Base-by-base conservation (phyloP, 2,797 vertebrate species). In the Arnoldichthys spilopterus region DNA sequence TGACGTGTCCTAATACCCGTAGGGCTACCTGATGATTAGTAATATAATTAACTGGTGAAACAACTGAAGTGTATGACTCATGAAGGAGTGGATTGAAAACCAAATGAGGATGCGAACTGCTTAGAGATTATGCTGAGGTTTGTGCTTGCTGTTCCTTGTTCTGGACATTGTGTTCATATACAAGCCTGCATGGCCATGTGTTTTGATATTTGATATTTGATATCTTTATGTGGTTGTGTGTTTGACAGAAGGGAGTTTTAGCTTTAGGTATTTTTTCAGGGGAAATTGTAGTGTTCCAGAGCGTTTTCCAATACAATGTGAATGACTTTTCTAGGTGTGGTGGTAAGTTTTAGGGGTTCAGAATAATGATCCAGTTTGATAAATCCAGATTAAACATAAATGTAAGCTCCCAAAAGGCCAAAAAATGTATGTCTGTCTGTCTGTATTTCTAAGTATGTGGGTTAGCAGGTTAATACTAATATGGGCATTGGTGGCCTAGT, bases 141-240 rank as follows among this genome's bases (percentile, higher is more conserved):
- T 43, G 16, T 54, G 20, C 6, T 72, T 72, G 28, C 30, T 73
- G 75, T 70, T 83, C 70, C 69, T 54, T 6, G 43, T 74, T 78
- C 22, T 54, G 15, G 12, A 22, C 53, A 11, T 7, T 11, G 24
- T 30, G 58, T 26, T 16, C 13, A 40, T 8, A 6, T 4, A 11
- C 5, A 7, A 30, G 26, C 13, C 20, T 32, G 0, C 43, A 54
- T 70, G 66, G 30, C 49, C 43, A 51, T 37, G 24, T 58, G 70
- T 51, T 40, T 51, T 8, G n/a, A 37, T 72, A 26, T 1, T 32
- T 20, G 30, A 61, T 3, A 28, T 16, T 61, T 13, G 30, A 26
- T 32, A 2, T 51, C 2, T 51, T 11, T 51, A 16, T 51, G 12
- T 51, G 12, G 3, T 43, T 6, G 49, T 18, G 49, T 6, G 20